Evolutionary conservation across 1,140 invertebrate species (phyloP), one percentile per base, ranked within the genome.

Genomic region (Subanguina moxae): DNA sequence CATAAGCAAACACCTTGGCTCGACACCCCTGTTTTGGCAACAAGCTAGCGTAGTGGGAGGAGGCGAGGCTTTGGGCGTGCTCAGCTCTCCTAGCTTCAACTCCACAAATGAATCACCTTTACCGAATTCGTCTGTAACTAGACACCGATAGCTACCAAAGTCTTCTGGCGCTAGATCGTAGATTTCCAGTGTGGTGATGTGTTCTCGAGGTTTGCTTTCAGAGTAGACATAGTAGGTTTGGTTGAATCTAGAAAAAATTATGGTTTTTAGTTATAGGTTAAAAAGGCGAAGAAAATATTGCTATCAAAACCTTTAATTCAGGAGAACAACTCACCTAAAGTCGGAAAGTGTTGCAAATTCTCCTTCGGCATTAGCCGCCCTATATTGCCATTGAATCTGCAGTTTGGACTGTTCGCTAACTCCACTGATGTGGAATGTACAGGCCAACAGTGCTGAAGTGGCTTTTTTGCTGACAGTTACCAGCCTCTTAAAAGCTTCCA

Each of bases 151-250:
- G 9, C 38, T 48, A 8, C 74, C 71, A 61, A 76, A 73, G 48
- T 73, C 71, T 56, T 25, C 21, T 17, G 21, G 15, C 19, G 23
- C 43, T 19, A 73, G 7, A 13, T 74, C 57, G 7, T 45, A 19
- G 38, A 73, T 73, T 65, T 75, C 58, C 27, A 73, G 48, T 15
- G 57, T 76, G 0, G 71, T 69, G 13, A 70, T 59, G 23, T 74
- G 73, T 63, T 72, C 71, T 11, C 71, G 38, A 0, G 71, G 71
- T 21, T 62, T 46, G 8, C 46, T 58, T 21, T 65, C 57, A 48
- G 71, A 65, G 13, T 19, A 75, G n/a, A 75, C 21, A 42, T 72
- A 72, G 38, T 73, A 38, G 23, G 71, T 57, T 5, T 62, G 17
- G 43, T 73, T 72, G 42, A 28, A 75, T 0, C 72, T 23, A 23